Base-by-base conservation (phyloP, 2,888 invertebrate genomes). In the Tachystola acroxantha region DNA sequence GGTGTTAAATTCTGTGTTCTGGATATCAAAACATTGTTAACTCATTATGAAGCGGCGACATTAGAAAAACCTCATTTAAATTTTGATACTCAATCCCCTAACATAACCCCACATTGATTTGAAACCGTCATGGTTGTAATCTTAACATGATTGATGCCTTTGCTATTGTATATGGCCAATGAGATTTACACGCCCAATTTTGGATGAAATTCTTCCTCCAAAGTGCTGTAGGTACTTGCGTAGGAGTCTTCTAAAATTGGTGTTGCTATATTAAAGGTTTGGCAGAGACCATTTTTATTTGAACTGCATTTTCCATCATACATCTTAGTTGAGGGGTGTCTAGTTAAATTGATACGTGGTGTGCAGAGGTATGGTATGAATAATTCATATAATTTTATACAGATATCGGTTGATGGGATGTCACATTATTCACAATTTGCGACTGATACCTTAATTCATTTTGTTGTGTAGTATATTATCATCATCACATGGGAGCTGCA, bases 371-470 rank as follows among this genome's bases (percentile, higher is more conserved):
- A 47, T 45, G 39, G 37, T 47, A 64, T 78, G 73, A 77, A 78
- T 78, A 52, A 78, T 78, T 77, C 72, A 77, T 70, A 65, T 54
- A 60, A 59, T 68, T 68, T 58, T 57, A 56, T 63, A 58, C 50
- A 50, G 53, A 59, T 59, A 53, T 59, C 50, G 54, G 55, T 58
- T 71, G 66, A 71, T 69, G 63, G 62, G 46, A 43, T 66, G 68
- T 69, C 71, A 64, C 73, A 77, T 77, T 73, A 77, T 76, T 77
- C 68, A 65, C 68, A 76, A 77, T 77, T 77, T 77, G 57, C 57
- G 48, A 52, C 48, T 62, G 59, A 71, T 67, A 70, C 62, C 61
- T 63, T 72, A 65, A 68, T 71, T 57, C 57, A 43, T 34, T 42
- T 46, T 45, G 39, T 33, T 34, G 40, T 49, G 46, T 53, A 50